A percentile compares a stretch with the other conserved stretches of the same genome.
Conservation (phyloP, 2,113 vertebrate species). For the Syngnathus scovelli region DNA sequence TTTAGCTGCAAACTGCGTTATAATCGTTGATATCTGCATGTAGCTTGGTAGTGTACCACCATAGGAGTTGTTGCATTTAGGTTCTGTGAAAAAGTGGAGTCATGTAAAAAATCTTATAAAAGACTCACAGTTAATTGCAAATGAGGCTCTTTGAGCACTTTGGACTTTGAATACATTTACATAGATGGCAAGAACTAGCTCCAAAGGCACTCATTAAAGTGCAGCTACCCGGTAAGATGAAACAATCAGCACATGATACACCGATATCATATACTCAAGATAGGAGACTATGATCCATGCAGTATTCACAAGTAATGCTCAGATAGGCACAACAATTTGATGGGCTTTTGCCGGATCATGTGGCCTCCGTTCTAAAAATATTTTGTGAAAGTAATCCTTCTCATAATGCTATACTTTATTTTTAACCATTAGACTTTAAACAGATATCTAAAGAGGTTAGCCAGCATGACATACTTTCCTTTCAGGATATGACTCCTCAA, state of each 20-base stretch:
- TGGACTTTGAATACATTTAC: neutral
- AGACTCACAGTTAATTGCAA: constrained; percentile 25
- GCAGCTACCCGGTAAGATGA: neutral
- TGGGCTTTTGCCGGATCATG: neutral
- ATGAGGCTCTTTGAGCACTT: constrained; percentile 32
- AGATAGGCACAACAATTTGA: neutral
- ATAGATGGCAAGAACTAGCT: neutral
- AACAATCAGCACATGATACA: neutral
- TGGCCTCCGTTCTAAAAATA: no score
- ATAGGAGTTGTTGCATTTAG: neutral
- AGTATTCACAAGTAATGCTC: neutral
- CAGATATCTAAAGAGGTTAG: neutral
- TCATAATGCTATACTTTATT: neutral
- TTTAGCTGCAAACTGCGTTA: neutral
- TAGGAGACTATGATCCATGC: neutral
- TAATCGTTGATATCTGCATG: neutral
- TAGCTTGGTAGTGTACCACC: neutral
- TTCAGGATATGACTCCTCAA: neutral
- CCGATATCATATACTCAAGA: neutral
- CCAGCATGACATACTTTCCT: neutral
- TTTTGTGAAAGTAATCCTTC: neutral
- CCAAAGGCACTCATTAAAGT: neutral
- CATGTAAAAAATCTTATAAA: neutral
- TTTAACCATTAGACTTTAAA: neutral
- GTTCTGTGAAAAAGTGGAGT: neutral